Conservation (phyloP, 2,797 vertebrate genomes). For the Poeciliopsis turneri region DNA sequence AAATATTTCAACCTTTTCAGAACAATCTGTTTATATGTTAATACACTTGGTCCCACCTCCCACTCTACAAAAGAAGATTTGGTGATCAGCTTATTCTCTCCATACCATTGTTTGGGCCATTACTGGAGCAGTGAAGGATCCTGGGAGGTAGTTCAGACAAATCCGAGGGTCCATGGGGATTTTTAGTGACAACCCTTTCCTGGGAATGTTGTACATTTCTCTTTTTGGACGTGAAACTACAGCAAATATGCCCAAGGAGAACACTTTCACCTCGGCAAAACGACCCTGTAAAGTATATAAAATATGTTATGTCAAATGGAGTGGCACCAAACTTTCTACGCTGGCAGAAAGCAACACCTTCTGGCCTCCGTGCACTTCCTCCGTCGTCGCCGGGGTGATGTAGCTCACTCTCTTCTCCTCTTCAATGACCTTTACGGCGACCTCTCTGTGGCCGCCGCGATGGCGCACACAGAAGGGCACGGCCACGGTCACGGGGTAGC, state of each 20-base stretch:
- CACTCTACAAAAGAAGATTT: background rate
- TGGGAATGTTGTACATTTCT: constrained; percentile 87
- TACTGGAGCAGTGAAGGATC: constrained; percentile 81
- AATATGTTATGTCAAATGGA: too few relatives aligned
- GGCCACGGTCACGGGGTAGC: constrained; percentile 80
- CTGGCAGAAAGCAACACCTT: constrained; percentile 70
- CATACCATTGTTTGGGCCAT: constrained; percentile 81
- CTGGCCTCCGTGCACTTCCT: constrained; percentile 74
- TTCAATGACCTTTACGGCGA: constrained; percentile 85
- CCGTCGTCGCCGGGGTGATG: constrained; percentile 80
- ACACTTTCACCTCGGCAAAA: constrained; percentile 85
- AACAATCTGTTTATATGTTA: background rate
- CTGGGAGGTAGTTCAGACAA: constrained; percentile 84
- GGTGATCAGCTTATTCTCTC: background rate
- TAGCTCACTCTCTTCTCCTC: constrained; percentile 79
- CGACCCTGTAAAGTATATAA: constrained; percentile 74
- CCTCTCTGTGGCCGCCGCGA: constrained; percentile 83
- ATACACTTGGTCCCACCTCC: background rate
- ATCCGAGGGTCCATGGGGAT: constrained; percentile 84
- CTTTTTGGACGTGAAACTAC: constrained; percentile 88
- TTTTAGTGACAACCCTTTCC: constrained; percentile 81
- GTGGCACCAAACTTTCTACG: background rate
- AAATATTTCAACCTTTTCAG: background rate
- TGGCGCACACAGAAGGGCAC: constrained; percentile 83
- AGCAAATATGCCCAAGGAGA: constrained; percentile 87